Evolutionary conservation across 2,888 invertebrate genomes (phyloP).

Genomic region (Pristionchus mayeri): DNA sequence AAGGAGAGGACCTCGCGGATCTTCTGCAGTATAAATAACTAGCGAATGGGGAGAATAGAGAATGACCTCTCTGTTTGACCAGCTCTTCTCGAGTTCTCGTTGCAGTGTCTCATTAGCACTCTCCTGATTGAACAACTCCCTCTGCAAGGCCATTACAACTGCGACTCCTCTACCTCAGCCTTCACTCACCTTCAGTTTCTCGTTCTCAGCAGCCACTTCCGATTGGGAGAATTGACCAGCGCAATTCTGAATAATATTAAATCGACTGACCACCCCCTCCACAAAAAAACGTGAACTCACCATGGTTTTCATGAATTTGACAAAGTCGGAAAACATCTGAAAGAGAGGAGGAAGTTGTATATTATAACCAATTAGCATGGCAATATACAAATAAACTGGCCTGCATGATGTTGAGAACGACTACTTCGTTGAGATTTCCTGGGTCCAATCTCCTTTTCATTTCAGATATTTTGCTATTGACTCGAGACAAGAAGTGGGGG

Average conservation of each 20-base stretch:
- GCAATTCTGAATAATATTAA: background rate
- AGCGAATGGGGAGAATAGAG: too few species aligned
- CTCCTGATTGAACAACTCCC: background rate
- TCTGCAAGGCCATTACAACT: background rate
- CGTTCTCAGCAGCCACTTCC: background rate
- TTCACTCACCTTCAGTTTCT: background rate
- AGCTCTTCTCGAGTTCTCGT: too few species aligned
- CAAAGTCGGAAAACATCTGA: background rate
- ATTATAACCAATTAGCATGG: background rate
- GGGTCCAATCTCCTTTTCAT: slow-evolving; percentile 4
- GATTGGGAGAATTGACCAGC: background rate
- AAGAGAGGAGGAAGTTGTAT: too few species aligned
- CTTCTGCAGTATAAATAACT: too few species aligned
- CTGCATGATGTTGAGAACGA: background rate
- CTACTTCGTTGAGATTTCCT: background rate
- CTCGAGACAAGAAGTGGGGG: background rate
- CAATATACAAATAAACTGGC: background rate
- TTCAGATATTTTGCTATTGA: background rate
- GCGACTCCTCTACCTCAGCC: background rate
- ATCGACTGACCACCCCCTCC: background rate
- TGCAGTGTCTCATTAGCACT: background rate
- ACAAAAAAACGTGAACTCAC: too few species aligned
- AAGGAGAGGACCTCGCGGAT: too few species aligned
- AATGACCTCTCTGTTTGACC: too few species aligned
- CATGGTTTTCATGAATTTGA: background rate